Evolutionary conservation across 2,888 invertebrate species (phyloP).

Genomic region (Drosophila borealis): DNA sequence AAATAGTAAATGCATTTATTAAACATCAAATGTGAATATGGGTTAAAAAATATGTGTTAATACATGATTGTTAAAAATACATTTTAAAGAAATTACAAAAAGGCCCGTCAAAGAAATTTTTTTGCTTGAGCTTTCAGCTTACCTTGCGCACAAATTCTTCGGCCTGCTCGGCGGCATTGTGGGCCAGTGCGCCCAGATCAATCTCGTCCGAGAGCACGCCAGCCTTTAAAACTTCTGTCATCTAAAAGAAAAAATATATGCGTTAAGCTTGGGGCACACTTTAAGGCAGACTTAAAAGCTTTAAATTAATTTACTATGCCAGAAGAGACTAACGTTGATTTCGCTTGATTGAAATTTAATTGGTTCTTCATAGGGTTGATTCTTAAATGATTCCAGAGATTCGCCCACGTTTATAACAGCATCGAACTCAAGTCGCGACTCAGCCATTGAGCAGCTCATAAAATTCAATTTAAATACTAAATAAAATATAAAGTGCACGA

Average conservation of each 20-base stretch:
- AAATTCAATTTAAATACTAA: constrained; percentile 39
- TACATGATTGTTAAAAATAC: not conserved
- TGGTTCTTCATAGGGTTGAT: constrained; percentile 33
- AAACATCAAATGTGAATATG: not conserved
- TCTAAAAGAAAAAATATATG: constrained; percentile 84
- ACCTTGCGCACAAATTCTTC: constrained; percentile 96
- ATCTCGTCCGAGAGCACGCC: constrained; percentile 94
- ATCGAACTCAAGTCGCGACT: constrained; percentile 34
- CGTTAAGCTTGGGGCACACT: not conserved
- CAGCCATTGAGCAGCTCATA: constrained; percentile 44
- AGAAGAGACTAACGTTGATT: constrained; percentile 52
- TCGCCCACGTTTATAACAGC: constrained; percentile 28
- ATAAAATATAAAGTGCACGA: constrained; percentile 32
- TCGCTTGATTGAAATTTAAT: constrained; percentile 27
- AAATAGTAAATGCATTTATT: constrained; percentile 25
- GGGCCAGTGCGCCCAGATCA: constrained; percentile 92
- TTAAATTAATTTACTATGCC: constrained; percentile 11
- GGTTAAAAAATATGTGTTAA: not conserved
- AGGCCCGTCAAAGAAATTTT: not conserved
- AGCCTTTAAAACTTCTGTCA: constrained; percentile 94
- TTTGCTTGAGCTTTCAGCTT: constrained; percentile 56
- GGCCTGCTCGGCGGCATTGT: constrained; percentile 96
- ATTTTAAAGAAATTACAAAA: not conserved
- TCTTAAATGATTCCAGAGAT: constrained; percentile 30
- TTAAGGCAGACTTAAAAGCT: constrained; percentile 12